Evolutionary conservation across 2,888 invertebrate species (phyloP), one percentile per base, ranked within the genome.

Genomic region (Heteromyza rotundicornis): DNA sequence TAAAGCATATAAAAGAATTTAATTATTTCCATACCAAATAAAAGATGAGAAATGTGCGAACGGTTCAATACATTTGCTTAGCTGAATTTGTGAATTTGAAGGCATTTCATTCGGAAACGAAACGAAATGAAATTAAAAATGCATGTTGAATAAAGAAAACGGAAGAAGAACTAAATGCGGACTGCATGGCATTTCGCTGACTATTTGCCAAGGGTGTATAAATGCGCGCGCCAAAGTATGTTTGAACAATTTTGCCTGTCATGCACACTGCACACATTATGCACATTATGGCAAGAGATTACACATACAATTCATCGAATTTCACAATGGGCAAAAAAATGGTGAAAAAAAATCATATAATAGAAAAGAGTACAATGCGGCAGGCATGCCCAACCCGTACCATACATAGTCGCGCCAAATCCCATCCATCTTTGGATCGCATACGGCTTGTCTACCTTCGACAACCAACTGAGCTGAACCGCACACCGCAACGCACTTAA

Each of bases 401-500:
- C n/a, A n/a, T n/a, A n/a, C n/a, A n/a, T n/a, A 47, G 47, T 19
- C 47, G 8, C 2, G 19, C 47, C 40, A n/a, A 47, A 40, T 7
- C 40, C 40, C 3, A 40, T n/a, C 40, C 16, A 40, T n/a, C 40
- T 40, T 40, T 40, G 40, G n/a, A n/a, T n/a, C n/a, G n/a, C n/a
- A n/a, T n/a, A n/a, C n/a, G n/a, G n/a, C n/a, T n/a, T n/a, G n/a
- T n/a, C n/a, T n/a, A n/a, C n/a, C n/a, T n/a, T n/a, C n/a, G n/a
- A n/a, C n/a, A n/a, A n/a, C n/a, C n/a, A n/a, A n/a, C n/a, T n/a
- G n/a, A n/a, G n/a, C n/a, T n/a, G n/a, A n/a, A n/a, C n/a, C n/a
- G n/a, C n/a, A n/a, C 47, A 7, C 27, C 61, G 65, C 70, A 70
- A 70, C 70, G 70, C 73, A 76, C 72, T 74, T 74, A 74, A 73